These are phyloP conservation scores for Nysson spinosus DNA, from an alignment of 2,888 invertebrate genomes.

Conservation along the genomic window DNA sequence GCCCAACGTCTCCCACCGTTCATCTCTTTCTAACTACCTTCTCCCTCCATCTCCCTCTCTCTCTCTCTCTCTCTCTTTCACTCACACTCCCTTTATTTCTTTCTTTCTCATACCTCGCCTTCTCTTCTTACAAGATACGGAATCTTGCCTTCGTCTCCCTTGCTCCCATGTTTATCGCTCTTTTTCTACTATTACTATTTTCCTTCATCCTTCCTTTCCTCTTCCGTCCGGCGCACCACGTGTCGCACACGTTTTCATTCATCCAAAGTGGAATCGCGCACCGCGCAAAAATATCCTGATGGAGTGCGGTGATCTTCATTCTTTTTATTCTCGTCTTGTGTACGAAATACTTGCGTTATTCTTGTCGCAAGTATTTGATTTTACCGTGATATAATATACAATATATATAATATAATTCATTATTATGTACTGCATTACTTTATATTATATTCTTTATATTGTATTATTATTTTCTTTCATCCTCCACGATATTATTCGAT, in stretches of 20 bases:
- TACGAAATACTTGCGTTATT: too few relatives aligned
- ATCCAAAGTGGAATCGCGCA: conserved; percentile 36
- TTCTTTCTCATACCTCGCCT: conserved; percentile 5
- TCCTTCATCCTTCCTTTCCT: neutral
- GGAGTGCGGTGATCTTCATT: too few relatives aligned
- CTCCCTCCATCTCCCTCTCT: conserved; percentile 10
- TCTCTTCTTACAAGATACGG: conserved; percentile 18
- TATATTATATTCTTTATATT: too few relatives aligned
- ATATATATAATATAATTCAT: too few relatives aligned
- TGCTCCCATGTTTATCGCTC: neutral
- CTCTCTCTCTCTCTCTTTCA: conserved; percentile 1
- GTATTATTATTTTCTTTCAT: too few relatives aligned
- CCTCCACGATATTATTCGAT: too few relatives aligned
- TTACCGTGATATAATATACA: too few relatives aligned
- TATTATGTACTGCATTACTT: too few relatives aligned
- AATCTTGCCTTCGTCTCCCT: conserved; percentile 18
- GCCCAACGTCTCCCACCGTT: conserved; percentile 48
- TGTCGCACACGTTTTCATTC: conserved; percentile 52
- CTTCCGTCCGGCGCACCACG: conserved; percentile 9
- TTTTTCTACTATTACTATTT: neutral
- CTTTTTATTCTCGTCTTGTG: too few relatives aligned
- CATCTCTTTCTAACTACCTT: conserved; percentile 30
- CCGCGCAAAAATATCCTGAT: too few relatives aligned
- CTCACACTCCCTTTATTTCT: too few relatives aligned
- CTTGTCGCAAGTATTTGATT: too few relatives aligned